Base-by-base conservation (phyloP, 2,888 invertebrate genomes). In the Melipona beecheii region DNA sequence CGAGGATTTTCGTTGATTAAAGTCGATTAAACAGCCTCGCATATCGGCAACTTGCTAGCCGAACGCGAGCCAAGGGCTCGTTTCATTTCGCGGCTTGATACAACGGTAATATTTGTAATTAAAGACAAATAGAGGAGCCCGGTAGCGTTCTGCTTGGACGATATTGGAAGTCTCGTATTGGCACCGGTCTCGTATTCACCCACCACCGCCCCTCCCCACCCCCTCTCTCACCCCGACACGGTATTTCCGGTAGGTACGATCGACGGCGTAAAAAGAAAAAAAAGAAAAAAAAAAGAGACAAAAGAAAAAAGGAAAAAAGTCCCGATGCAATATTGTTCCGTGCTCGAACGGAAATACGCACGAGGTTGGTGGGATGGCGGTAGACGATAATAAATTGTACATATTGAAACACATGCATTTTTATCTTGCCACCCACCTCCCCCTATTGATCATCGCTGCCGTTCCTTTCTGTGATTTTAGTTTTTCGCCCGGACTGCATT, bases 71-170 rank as follows among this genome's bases (percentile, higher is more conserved):
- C 31, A 31, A 3, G n/a, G 21, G n/a, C 50, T 43, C 52, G 9
- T 27, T 69, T 31, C 15, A 21, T 31, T 65, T 24, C 24, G 36
- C 9, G 17, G 19, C 31, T 5, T n/a, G 31, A 43, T 43, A n/a
- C 52, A n/a, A 24, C 17, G 36, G 65, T 43, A 65, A 74, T 74
- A 74, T 54, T 65, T 74, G 21, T 74, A 74, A 74, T 74, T 74
- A 54, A 74, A 65, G 54, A 24, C 65, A 74, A 74, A 74, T 74
- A 65, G 19, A 64, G 11, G 36, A 52, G n/a, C 31, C 5, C 36
- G 36, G 52, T n/a, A 21, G 24, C 6, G 36, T 27, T n/a, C 6
- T 19, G 9, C 4, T 19, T 21, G 36, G 52, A 54, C 50, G 49
- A 54, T 74, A 74, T 56, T 74, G 65, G 43, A 56, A 43, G 54